Evolutionary conservation across 1,140 invertebrate genomes (phyloP).

Genomic region (Ceratosolen solmsi): DNA sequence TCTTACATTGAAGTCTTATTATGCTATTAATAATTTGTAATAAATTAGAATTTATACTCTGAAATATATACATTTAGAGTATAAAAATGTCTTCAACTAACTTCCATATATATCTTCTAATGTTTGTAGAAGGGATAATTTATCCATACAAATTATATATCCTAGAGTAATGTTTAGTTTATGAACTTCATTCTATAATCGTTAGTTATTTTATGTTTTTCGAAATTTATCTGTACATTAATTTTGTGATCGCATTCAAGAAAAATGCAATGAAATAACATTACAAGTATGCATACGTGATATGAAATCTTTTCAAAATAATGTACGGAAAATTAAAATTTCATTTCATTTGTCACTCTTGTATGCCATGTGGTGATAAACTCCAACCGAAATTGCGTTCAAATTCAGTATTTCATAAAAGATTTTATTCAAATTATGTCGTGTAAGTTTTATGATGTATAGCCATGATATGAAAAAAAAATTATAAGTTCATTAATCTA

Average conservation of each 20-base stretch:
- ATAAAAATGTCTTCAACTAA: too few relatives aligned
- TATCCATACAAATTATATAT: too few relatives aligned
- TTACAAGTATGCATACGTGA: not conserved
- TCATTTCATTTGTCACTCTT: not conserved
- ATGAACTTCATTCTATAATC: too few relatives aligned
- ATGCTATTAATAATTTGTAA: too few relatives aligned
- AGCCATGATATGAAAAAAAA: too few relatives aligned
- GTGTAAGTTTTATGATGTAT: not conserved
- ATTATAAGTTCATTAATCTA: not conserved
- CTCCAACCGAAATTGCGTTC: not conserved
- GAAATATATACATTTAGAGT: too few relatives aligned
- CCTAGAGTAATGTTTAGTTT: too few relatives aligned
- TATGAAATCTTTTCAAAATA: not conserved
- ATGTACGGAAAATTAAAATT: constrained; percentile 16
- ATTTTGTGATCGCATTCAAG: not conserved
- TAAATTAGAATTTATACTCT: too few relatives aligned
- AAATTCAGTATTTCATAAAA: not conserved
- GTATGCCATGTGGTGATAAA: not conserved
- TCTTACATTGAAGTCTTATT: too few relatives aligned
- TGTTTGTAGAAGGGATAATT: too few relatives aligned
- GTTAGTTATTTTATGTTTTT: too few relatives aligned
- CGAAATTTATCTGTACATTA: not conserved
- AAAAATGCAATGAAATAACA: not conserved
- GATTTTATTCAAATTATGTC: not conserved
- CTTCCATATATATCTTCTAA: too few relatives aligned